A percentile compares a stretch with the other conserved stretches of the same genome.
phyloP scores from a whole-genome alignment of 2,888 invertebrate species.

The Amiota mariae region DNA sequence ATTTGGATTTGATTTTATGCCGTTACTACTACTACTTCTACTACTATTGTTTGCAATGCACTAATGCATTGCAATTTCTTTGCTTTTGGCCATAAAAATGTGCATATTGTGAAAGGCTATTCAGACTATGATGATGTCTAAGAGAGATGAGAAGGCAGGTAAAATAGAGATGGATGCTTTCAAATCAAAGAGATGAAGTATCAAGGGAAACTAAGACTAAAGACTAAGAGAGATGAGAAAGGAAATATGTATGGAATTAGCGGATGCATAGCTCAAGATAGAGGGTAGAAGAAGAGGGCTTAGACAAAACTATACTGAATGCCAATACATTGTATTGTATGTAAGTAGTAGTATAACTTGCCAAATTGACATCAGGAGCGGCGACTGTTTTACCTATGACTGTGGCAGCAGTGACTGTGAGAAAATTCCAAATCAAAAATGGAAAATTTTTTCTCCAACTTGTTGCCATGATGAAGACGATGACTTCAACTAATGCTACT shows the following conservation, averaged over 20 bases:
- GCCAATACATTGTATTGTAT: conserved; percentile 18
- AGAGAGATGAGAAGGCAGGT: too few species aligned
- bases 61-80: conserved; percentile 15
- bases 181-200: too few species aligned
- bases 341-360: conserved; percentile 5
- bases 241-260: too few species aligned
- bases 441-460: conserved; percentile 16
- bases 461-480: background rate
- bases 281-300: too few species aligned
- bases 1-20: background rate
- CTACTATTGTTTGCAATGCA: conserved; percentile 2
- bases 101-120: conserved; percentile 27
- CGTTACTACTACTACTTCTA: background rate
- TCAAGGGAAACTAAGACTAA: too few species aligned
- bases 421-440: conserved; percentile 62
- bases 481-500: conserved; percentile 3
- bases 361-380: conserved; percentile 20
- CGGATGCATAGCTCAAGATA: too few species aligned
- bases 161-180: too few species aligned
- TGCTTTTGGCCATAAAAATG: conserved; percentile 28
- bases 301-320: background rate
- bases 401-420: conserved; percentile 47
- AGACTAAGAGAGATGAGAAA: too few species aligned
- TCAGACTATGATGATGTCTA: background rate
- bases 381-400: too few species aligned